Evolutionary conservation across 2,888 invertebrate genomes (phyloP).

Genomic region (Lasioglossum zephyrum): DNA sequence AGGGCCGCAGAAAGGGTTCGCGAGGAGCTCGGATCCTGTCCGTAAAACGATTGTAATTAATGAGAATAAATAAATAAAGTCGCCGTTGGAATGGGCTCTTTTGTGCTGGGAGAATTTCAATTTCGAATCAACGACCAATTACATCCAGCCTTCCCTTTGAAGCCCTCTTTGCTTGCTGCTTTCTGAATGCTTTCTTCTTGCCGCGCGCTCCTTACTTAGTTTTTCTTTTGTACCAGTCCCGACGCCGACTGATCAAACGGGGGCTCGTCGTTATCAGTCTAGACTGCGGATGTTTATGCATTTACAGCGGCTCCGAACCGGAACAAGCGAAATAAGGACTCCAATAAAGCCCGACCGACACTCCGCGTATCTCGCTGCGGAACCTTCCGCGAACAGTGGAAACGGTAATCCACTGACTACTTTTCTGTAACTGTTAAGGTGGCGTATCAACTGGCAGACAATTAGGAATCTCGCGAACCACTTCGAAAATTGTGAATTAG

Average conservation of each 20-base stretch:
- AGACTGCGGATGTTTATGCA: slow-evolving; percentile 4
- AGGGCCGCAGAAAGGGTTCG: background rate
- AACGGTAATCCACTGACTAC: too few species aligned
- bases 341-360: background rate
- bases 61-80: slow-evolving; percentile 5
- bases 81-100: background rate
- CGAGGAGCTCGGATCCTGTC: background rate
- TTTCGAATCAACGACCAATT: slow-evolving; percentile 18
- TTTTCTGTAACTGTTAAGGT: too few species aligned
- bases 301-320: background rate
- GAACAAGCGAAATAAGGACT: background rate
- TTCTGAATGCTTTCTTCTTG: background rate
- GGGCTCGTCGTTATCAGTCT: slow-evolving; percentile 13
- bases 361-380: background rate
- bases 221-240: background rate
- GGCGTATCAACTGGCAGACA: too few species aligned
- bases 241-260: slow-evolving; percentile 10
- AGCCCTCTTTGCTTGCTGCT: background rate
- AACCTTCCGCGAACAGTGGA: too few species aligned
- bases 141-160: background rate
- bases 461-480: too few species aligned
- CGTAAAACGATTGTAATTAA: background rate
- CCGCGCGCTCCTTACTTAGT: background rate
- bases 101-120: background rate
- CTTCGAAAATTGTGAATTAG: too few species aligned